Percentiles rank a stretch among this genome's conserved stretches.
Conservation (phyloP, 2,888 invertebrate genomes). For the Watsonalla cultraria region DNA sequence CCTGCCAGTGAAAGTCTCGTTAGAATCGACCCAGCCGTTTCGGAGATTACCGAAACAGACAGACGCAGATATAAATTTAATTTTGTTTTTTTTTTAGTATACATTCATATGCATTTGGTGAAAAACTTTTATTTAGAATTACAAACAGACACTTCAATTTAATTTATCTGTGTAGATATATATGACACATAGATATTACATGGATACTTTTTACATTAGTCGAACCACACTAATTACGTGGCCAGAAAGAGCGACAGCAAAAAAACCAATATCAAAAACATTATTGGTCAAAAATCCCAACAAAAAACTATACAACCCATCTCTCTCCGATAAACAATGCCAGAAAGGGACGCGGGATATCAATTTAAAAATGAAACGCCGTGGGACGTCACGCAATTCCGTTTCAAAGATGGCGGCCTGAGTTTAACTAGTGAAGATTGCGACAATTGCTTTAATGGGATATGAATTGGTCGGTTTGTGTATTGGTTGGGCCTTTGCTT, state of each 20-base stretch:
- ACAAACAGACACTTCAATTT: too few species aligned
- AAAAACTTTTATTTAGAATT: too few species aligned
- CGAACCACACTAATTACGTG: too few species aligned
- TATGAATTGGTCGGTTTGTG: conserved; percentile 3
- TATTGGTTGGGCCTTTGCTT: background rate
- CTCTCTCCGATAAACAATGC: background rate
- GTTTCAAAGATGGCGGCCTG: conserved; percentile 24
- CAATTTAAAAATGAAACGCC: conserved; percentile 15
- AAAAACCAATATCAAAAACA: background rate
- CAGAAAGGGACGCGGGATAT: conserved; percentile 9
- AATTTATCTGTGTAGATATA: too few species aligned
- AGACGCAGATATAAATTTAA: too few species aligned
- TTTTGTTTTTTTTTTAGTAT: too few species aligned
- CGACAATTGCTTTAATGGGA: conserved; percentile 28
- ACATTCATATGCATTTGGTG: too few species aligned
- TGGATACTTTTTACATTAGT: too few species aligned
- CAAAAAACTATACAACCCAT: background rate
- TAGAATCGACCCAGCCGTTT: too few species aligned
- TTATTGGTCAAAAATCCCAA: background rate
- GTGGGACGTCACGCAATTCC: conserved; percentile 4
- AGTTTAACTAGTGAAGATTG: conserved; percentile 28
- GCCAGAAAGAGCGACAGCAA: background rate
- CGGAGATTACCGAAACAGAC: too few species aligned
- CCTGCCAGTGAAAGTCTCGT: too few species aligned
- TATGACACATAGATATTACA: too few species aligned